phyloP scores from a whole-genome alignment of 2,797 vertebrate genomes.

The Gouania willdenowi region DNA sequence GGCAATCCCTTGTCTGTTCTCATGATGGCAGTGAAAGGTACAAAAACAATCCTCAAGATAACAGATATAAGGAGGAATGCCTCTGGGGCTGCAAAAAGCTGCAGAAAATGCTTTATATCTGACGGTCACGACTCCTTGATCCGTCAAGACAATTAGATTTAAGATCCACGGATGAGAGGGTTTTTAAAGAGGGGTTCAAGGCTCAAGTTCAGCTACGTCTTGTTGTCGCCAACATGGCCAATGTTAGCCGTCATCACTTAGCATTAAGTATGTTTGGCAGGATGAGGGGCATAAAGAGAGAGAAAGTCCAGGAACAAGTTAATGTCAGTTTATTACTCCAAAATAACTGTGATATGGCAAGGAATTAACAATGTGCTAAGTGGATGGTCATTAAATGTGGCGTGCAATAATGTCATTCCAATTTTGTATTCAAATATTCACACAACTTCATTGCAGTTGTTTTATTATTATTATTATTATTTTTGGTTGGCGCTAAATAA shows the following conservation, averaged over 20 bases:
- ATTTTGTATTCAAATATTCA: too few species aligned
- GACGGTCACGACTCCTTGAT: slow-evolving; percentile 67
- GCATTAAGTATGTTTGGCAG: slow-evolving; percentile 27
- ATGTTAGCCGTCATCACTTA: slow-evolving; percentile 28
- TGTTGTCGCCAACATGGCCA: slow-evolving; percentile 73
- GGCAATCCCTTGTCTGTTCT: slow-evolving; percentile 18
- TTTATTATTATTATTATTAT: too few species aligned
- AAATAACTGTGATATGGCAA: too few species aligned
- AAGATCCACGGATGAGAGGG: slow-evolving; percentile 68
- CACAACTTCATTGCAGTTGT: too few species aligned
- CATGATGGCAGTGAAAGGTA: slow-evolving; percentile 48
- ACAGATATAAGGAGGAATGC: slow-evolving; percentile 40
- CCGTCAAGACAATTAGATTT: slow-evolving; percentile 85
- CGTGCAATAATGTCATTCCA: too few species aligned
- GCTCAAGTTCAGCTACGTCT: slow-evolving; percentile 72
- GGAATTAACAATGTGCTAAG: too few species aligned
- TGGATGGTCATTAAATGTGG: too few species aligned
- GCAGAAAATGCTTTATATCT: slow-evolving; percentile 22
- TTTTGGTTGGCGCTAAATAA: too few species aligned
- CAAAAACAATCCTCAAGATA: slow-evolving; percentile 57
- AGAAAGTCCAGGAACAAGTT: slow-evolving; percentile 2
- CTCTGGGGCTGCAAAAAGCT: slow-evolving; percentile 9
- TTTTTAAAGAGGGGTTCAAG: slow-evolving; percentile 53
- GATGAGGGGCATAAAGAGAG: slow-evolving; percentile 12
- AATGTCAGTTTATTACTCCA: background rate